Base-by-base conservation (phyloP, 2,888 invertebrate genomes). In the Eueremaeus valkanovi region DNA sequence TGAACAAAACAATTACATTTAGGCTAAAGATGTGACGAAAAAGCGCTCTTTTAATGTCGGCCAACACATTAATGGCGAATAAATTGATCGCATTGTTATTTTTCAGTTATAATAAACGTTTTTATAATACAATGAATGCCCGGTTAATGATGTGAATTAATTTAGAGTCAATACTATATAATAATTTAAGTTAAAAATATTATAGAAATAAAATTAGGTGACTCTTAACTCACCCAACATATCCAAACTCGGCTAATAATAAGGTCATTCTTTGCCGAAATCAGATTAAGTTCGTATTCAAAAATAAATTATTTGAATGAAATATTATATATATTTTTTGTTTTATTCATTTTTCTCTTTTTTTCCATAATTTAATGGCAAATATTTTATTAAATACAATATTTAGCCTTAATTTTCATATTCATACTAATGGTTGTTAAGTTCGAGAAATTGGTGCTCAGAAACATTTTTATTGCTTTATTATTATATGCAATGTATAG, bases 151-250 rank as follows among this genome's bases (percentile, higher is more conserved):
- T n/a, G n/a, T n/a, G n/a, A n/a, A n/a, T n/a, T n/a, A n/a, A n/a
- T n/a, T n/a, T n/a, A n/a, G n/a, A n/a, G n/a, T n/a, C n/a, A n/a
- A n/a, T n/a, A n/a, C n/a, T n/a, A n/a, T n/a, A n/a, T n/a, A n/a
- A n/a, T n/a, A n/a, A n/a, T n/a, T 45, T 45, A 13, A 45, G 2
- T 45, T 11, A 45, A 45, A 45, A 45, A 16, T 45, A 45, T 45
- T 11, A 8, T 11, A 45, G 11, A 16, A 45, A 18, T 16, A 45
- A 11, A 51, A n/a, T 51, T 8, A 21, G 51, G 51, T 21, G n/a
- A n/a, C n/a, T n/a, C 29, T 29, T 16, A 58, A 58, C 58, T 58
- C 58, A 58, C 58, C 58, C 58, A 58, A n/a, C 11, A 18, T 58
- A 29, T 29, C 31, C 58, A 29, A 58, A 1, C 8, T 16, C 29